phyloP scores from a whole-genome alignment of 92 coral and sea anemone species.

The Heteractis magnifica region DNA sequence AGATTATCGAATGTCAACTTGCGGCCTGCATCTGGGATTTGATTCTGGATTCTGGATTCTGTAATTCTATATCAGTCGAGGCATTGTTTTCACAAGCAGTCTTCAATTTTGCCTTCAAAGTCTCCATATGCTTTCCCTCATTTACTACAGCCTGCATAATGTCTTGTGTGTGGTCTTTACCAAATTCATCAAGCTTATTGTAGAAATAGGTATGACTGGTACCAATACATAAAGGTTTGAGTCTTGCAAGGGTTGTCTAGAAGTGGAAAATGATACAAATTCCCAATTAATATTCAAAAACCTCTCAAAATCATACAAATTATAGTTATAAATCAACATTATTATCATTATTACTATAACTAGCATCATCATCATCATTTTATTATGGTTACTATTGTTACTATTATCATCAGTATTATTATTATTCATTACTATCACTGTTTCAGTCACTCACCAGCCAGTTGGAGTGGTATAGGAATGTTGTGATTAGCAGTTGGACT shows the following conservation, averaged over 20 bases:
- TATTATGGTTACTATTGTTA: not conserved
- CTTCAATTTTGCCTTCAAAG: not conserved
- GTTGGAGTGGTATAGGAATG: conserved; percentile 63
- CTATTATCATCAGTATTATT: not conserved
- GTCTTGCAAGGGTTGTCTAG: conserved; percentile 29
- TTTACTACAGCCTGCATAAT: not conserved
- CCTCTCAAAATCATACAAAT: too few relatives aligned
- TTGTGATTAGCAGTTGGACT: conserved; percentile 56
- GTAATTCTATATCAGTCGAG: not conserved
- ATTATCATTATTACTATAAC: too few relatives aligned
- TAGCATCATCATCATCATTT: too few relatives aligned
- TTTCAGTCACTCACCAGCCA: conserved; percentile 58
- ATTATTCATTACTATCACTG: too few relatives aligned
- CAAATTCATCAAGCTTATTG: conserved; percentile 16
- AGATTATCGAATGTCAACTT: not conserved
- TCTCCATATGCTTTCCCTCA: not conserved
- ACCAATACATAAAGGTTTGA: conserved; percentile 10
- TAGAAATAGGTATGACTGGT: conserved; percentile 30
- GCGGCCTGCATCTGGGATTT: not conserved
- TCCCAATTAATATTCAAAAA: too few relatives aligned
- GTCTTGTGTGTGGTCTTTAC: not conserved
- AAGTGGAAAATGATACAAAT: not conserved
- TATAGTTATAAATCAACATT: too few relatives aligned
- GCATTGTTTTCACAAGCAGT: not conserved
- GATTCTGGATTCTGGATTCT: not conserved